phyloP scores from a whole-genome alignment of 2,113 vertebrate genomes.

The Bothrops jararaca region DNA sequence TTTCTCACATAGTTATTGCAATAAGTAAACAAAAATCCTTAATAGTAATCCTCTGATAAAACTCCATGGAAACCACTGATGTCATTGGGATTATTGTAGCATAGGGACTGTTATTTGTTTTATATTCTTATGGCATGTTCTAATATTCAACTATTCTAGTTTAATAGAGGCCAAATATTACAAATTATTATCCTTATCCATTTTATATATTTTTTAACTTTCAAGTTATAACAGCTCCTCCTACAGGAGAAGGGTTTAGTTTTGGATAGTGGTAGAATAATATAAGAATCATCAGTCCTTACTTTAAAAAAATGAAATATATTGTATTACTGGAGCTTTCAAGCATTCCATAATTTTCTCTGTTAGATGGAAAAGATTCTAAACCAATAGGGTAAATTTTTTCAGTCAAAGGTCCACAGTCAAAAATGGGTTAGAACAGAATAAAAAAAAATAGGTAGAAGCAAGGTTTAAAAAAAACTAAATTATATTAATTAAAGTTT shows the following conservation, averaged over 20 bases:
- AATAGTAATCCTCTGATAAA: background rate
- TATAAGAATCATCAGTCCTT: background rate
- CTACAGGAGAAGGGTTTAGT: conserved; percentile 29
- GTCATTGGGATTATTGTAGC: background rate
- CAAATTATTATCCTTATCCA: background rate
- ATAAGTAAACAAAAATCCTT: background rate
- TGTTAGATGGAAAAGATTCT: background rate
- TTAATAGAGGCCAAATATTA: background rate
- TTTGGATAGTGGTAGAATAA: conserved; percentile 30
- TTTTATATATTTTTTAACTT: background rate
- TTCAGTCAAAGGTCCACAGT: background rate
- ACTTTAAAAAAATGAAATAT: background rate
- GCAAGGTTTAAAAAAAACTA: background rate
- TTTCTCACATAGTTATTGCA: background rate
- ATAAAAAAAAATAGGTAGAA: background rate
- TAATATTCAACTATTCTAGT: background rate
- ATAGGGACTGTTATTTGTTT: background rate
- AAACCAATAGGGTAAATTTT: background rate
- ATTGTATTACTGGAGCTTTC: conserved; percentile 17
- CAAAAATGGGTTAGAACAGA: background rate
- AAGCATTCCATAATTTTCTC: background rate
- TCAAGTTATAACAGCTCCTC: conserved; percentile 28
- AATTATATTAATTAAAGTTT: background rate
- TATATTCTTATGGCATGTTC: background rate
- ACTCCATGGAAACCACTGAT: background rate